phyloP scores from a whole-genome alignment of 2,888 invertebrate species.

The Melanotus villosus region DNA sequence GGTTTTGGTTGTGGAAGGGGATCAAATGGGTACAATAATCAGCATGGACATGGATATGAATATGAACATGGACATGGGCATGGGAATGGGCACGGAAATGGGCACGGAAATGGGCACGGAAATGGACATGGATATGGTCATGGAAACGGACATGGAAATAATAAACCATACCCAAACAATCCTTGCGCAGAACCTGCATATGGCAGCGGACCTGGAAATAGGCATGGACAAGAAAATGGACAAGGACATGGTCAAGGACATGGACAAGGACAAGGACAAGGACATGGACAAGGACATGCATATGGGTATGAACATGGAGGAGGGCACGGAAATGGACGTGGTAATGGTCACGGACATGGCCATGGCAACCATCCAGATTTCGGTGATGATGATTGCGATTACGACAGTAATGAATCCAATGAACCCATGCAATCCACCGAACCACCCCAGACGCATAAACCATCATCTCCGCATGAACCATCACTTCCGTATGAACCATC shows the following conservation, averaged over 20 bases:
- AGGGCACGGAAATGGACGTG: neutral
- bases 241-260: neutral
- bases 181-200: neutral
- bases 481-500: neutral
- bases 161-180: too few species aligned
- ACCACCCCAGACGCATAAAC: neutral
- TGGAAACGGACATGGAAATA: neutral
- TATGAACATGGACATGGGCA: neutral
- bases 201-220: neutral
- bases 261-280: neutral
- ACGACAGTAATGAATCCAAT: neutral
- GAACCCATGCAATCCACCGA: neutral
- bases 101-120: neutral
- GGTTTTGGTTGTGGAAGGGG: neutral
- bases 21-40: too few species aligned
- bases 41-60: neutral
- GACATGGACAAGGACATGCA: neutral
- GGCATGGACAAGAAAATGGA: neutral
- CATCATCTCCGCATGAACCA: neutral
- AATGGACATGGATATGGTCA: neutral
- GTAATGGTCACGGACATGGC: conserved; percentile 8
- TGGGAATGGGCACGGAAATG: neutral
- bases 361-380: neutral
- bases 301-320: neutral
- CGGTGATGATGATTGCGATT: neutral